Evolutionary conservation across 2,113 vertebrate genomes (phyloP), one percentile per base, ranked within the genome.

Genomic region (Zapornia atra): DNA sequence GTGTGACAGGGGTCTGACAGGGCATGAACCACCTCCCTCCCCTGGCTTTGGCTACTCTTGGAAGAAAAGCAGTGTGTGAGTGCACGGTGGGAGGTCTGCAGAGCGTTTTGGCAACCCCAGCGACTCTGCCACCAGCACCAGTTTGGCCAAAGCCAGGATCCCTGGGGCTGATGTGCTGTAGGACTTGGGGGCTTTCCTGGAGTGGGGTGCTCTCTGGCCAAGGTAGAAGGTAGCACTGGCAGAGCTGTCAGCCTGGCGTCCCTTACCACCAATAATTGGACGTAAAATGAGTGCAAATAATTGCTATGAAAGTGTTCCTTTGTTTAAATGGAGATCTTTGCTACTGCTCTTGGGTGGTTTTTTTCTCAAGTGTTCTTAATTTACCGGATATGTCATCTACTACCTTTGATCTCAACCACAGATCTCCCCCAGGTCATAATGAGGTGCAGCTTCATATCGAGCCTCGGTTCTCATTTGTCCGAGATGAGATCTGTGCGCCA

Each of bases 321-420:
- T 78, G 61, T 85, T 94, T 92, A 42, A 65, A 70, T 63, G 65
- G 70, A 77, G 88, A 88, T 61, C 5, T 5, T 10, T 1, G 0
- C 63, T 68, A 25, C 54, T 93, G 38, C 59, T 93, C 70, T 34
- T 77, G 86, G 75, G 46, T 79, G 44, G 2, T 20, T 65, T 46
- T 68, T 56, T 48, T 36, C 70, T 33, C n/a, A 48, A 66, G 57
- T 1, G 2, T 59, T 79, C 59, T 63, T 38, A 54, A 53, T 79
- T 79, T 71, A 82, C 80, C 38, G 34, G 66, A 36, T 82, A 54
- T 88, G 76, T 29, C 66, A 54, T 90, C 57, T 42, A 4, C 36
- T 22, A 16, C n/a, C 76, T 94, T 86, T 90, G 69, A 91, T 88
- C 86, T 90, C 81, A 42, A 63, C 65, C 79, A 40, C 42, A 53